Evolutionary conservation across 2,888 invertebrate species (phyloP).

Genomic region (Meta bourneti): DNA sequence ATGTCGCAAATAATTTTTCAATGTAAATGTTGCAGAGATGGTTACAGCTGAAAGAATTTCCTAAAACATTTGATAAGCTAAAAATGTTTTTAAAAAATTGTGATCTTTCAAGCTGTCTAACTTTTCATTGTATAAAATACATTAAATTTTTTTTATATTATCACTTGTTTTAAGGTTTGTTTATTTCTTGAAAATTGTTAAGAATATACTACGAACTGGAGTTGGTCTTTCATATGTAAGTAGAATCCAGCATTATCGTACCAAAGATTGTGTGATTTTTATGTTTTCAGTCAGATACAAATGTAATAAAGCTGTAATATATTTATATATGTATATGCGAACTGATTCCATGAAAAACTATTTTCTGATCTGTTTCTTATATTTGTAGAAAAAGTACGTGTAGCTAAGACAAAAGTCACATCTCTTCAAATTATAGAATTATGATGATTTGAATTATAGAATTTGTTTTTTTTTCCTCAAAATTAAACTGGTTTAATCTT

Average conservation of each 20-base stretch:
- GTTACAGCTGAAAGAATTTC: no score
- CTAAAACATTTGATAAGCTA: no score
- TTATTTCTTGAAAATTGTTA: conserved; percentile 23
- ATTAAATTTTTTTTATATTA: not conserved
- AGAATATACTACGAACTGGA: not conserved
- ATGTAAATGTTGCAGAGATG: no score
- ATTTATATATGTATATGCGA: conserved; percentile 13
- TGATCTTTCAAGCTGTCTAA: not conserved
- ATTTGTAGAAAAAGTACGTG: conserved; percentile 11
- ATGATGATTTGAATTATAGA: no score
- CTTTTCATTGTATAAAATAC: not conserved
- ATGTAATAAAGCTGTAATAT: conserved; percentile 54
- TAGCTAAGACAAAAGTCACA: not conserved
- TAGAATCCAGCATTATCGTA: conserved; percentile 39
- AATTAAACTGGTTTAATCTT: no score
- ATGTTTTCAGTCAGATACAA: conserved; percentile 26
- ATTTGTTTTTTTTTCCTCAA: no score
- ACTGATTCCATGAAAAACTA: not conserved
- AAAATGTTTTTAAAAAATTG: not conserved
- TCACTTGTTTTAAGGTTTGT: conserved; percentile 12
- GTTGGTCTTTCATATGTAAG: conserved; percentile 52
- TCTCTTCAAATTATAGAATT: no score
- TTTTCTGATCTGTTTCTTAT: conserved; percentile 21
- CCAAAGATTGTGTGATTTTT: conserved; percentile 68
- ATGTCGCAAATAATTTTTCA: no score